These are phyloP conservation scores for Anguilla obscura DNA, from an alignment of 2,797 vertebrate species.

Conservation along the genomic window DNA sequence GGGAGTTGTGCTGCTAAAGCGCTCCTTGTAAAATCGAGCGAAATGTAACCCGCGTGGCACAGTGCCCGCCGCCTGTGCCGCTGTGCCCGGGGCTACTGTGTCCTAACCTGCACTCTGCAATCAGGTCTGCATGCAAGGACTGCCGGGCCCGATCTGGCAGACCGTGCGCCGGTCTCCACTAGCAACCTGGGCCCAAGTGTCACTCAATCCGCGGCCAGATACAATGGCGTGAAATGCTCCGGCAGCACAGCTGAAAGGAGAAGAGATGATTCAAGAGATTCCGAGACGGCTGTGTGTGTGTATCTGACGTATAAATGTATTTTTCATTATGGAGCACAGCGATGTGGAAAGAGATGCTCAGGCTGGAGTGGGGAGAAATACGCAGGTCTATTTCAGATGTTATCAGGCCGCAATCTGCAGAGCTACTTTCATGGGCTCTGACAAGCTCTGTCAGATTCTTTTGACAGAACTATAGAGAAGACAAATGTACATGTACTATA, in stretches of 20 bases:
- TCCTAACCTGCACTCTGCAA: not conserved
- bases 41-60: slow-evolving; percentile 2
- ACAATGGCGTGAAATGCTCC: not conserved
- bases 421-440: not conserved
- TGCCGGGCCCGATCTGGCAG: not conserved
- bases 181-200: not conserved
- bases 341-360: not conserved
- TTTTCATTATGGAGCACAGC: not conserved
- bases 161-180: not conserved
- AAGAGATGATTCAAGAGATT: not conserved
- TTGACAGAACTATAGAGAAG: not conserved
- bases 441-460: not conserved
- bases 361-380: not conserved
- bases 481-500: not conserved
- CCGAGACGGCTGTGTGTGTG: not conserved
- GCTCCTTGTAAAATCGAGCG: not conserved
- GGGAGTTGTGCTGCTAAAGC: not conserved
- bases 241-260: not conserved
- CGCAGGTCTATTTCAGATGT: not conserved
- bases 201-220: not conserved
- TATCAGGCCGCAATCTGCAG: not conserved
- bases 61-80: not conserved
- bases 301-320: not conserved
- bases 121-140: not conserved
- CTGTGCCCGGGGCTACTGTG: not conserved